These are phyloP conservation scores for Trissolcus japonicus DNA, from an alignment of 2,888 invertebrate species.

Conservation along the genomic window DNA sequence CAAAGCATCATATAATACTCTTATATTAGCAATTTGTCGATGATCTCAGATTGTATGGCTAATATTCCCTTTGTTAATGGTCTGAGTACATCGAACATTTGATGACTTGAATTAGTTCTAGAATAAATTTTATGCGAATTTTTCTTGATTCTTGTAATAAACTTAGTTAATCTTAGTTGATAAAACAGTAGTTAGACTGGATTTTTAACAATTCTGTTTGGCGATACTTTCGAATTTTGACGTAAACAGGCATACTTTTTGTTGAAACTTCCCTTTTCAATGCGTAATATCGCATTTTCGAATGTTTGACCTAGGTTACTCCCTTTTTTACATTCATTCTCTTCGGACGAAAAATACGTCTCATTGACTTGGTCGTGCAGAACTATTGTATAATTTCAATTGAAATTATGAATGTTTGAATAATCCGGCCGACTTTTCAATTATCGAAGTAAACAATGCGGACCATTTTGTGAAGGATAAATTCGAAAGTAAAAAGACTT, in stretches of 20 bases:
- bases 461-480: slow-evolving; percentile 30
- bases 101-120: slow-evolving; percentile 32
- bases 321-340: background rate
- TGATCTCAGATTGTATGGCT: slow-evolving; percentile 28
- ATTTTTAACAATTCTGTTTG: slow-evolving; percentile 7
- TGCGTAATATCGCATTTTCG: slow-evolving; percentile 2
- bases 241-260: background rate
- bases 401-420: slow-evolving; percentile 42
- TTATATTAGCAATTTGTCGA: slow-evolving; percentile 32
- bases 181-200: slow-evolving; percentile 31
- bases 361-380: slow-evolving; percentile 14
- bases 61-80: slow-evolving; percentile 1
- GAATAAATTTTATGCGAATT: slow-evolving; percentile 27
- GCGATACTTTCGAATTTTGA: slow-evolving; percentile 39
- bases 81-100: slow-evolving; percentile 42
- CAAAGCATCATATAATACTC: slow-evolving; percentile 18
- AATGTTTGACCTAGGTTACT: slow-evolving; percentile 16
- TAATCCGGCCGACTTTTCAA: slow-evolving; percentile 34
- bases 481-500: slow-evolving; percentile 32
- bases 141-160: slow-evolving; percentile 12
- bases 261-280: too few relatives aligned
- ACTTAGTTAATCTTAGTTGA: slow-evolving; percentile 16
- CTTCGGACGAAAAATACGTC: slow-evolving; percentile 10
- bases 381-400: slow-evolving; percentile 31
- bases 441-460: slow-evolving; percentile 1